A percentile compares a stretch with the other conserved stretches of the same genome.
These are phyloP conservation scores for Nylanderia fulva DNA, from an alignment of 1,140 invertebrate species.

Conservation along the genomic window DNA sequence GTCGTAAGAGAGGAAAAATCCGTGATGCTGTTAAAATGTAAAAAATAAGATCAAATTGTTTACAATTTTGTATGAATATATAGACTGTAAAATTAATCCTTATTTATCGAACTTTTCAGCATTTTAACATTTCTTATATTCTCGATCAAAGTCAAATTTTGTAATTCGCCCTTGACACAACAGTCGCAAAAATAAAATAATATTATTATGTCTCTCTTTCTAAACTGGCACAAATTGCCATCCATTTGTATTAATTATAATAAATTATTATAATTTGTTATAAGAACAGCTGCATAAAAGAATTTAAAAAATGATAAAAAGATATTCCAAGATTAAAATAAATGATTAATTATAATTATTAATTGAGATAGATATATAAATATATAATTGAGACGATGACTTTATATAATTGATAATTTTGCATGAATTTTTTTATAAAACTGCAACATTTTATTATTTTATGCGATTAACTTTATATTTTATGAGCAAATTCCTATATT, in stretches of 20 bases:
- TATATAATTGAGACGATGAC: too few species aligned
- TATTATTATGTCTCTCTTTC: too few species aligned
- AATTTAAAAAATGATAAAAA: too few species aligned
- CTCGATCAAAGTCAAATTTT: neutral
- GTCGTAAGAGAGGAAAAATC: neutral
- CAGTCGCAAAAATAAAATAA: neutral
- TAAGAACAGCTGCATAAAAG: too few species aligned
- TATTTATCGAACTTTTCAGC: neutral
- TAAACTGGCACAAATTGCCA: too few species aligned
- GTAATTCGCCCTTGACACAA: neutral
- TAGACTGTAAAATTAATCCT: too few species aligned
- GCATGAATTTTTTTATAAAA: neutral
- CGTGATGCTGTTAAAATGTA: neutral
- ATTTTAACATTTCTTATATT: neutral
- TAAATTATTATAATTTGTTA: too few species aligned
- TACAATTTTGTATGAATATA: neutral
- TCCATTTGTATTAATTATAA: too few species aligned
- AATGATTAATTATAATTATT: too few species aligned
- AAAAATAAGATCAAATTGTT: slow-evolving; percentile 2
- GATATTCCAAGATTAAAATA: too few species aligned
- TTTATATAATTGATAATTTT: neutral
- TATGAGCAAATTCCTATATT: neutral
- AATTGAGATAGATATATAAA: too few species aligned
- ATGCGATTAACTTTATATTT: neutral
- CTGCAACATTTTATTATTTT: neutral